phyloP scores from a whole-genome alignment of 2,113 vertebrate genomes.

The Isichthys henryi region DNA sequence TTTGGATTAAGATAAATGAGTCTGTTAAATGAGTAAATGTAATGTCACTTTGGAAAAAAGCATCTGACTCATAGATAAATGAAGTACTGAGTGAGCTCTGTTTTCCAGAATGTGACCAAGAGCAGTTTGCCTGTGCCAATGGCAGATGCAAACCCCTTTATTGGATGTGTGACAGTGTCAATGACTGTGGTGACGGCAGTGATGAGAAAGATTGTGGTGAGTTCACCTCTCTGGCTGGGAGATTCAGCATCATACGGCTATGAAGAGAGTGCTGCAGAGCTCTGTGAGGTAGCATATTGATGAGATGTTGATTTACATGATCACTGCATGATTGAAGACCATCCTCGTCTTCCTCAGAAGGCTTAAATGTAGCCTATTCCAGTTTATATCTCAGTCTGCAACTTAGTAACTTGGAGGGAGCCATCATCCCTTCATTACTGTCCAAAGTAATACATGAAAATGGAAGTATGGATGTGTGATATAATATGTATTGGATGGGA shows the following conservation, averaged over 20 bases:
- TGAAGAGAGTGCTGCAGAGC: not conserved
- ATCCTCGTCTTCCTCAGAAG: not conserved
- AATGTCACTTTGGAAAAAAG: not conserved
- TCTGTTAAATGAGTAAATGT: not conserved
- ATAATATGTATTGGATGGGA: too few species aligned
- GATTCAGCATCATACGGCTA: not conserved
- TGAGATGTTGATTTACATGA: not conserved
- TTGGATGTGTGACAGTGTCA: slow-evolving; percentile 57
- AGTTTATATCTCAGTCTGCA: not conserved
- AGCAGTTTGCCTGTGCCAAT: slow-evolving; percentile 57
- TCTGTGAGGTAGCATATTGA: not conserved
- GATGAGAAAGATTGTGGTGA: slow-evolving; percentile 62
- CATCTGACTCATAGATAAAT: not conserved
- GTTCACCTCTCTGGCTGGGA: slow-evolving; percentile 13
- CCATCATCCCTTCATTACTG: not conserved
- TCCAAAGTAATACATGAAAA: not conserved
- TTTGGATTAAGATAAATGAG: not conserved
- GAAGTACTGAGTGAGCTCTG: not conserved
- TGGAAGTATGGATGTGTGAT: not conserved
- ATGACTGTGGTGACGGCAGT: slow-evolving; percentile 65
- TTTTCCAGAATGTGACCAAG: slow-evolving; percentile 45
- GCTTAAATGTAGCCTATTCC: not conserved
- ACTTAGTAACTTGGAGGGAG: not conserved
- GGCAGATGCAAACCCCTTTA: slow-evolving; percentile 60
- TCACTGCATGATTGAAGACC: not conserved